Conservation (phyloP, 2,113 vertebrate species). For the Notothenia coriiceps region DNA sequence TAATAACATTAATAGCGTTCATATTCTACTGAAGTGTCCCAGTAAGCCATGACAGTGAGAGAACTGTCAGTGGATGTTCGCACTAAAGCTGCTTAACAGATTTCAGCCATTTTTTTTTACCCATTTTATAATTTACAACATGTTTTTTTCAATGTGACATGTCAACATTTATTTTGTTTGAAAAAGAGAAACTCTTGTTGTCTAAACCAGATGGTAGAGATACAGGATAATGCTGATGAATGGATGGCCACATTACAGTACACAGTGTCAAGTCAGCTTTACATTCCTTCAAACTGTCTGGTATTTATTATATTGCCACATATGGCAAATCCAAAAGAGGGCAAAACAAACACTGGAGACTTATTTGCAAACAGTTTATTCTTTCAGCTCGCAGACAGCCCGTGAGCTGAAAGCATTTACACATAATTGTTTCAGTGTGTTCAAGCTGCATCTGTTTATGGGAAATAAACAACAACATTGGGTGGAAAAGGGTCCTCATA, state of each 20-base stretch:
- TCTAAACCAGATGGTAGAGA: constrained; percentile 14
- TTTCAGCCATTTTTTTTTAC: not conserved
- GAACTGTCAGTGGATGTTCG: too few species aligned
- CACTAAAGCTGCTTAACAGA: not conserved
- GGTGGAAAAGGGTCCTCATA: constrained; percentile 10
- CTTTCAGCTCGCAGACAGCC: not conserved
- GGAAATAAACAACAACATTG: constrained; percentile 42
- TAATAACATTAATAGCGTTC: too few species aligned
- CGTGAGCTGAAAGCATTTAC: constrained; percentile 21
- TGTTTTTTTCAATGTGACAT: constrained; percentile 14
- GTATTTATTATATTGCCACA: constrained; percentile 39
- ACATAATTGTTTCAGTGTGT: constrained; percentile 49
- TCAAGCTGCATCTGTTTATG: constrained; percentile 40
- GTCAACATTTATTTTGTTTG: not conserved
- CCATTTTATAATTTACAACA: not conserved
- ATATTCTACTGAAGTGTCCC: not conserved
- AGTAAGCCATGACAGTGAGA: not conserved
- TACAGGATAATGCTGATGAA: not conserved
- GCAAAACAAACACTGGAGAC: constrained; percentile 40
- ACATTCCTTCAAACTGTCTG: constrained; percentile 20
- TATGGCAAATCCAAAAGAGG: constrained; percentile 29
- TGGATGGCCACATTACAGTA: constrained; percentile 1
- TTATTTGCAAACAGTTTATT: constrained; percentile 19
- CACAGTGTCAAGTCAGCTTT: constrained; percentile 13
- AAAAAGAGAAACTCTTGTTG: not conserved